These are phyloP conservation scores for Dolichotis patagonum DNA, from an alignment of 2,113 vertebrate species.

Conservation along the genomic window DNA sequence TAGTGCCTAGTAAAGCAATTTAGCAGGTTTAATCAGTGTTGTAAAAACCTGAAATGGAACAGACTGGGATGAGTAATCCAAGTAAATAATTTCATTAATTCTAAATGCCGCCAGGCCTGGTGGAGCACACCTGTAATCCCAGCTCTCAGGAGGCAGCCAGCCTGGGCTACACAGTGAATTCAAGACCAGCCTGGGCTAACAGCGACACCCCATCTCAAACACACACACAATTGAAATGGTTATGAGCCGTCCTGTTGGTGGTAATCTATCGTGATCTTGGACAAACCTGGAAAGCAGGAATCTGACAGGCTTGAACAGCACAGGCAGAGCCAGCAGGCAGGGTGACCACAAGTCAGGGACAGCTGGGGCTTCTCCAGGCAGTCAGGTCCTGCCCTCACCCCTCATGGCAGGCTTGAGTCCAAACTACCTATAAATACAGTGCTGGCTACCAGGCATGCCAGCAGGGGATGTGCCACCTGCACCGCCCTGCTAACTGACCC, in stretches of 20 bases:
- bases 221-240: background rate
- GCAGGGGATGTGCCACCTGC: background rate
- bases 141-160: background rate
- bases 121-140: background rate
- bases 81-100: background rate
- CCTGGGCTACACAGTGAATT: background rate
- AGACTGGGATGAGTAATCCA: background rate
- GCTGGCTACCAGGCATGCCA: background rate
- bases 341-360: background rate
- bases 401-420: background rate
- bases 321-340: background rate
- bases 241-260: background rate
- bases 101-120: background rate
- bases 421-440: too few relatives aligned
- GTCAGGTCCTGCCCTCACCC: too few relatives aligned
- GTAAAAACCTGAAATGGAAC: background rate
- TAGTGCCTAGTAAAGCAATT: background rate
- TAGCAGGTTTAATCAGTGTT: background rate
- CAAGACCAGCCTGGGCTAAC: background rate
- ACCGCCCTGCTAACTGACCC: background rate
- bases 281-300: background rate
- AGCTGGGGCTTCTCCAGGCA: background rate
- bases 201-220: too few relatives aligned
- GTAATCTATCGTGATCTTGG: background rate
- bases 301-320: background rate